These are phyloP conservation scores for Tachyglossus aculeatus DNA, from an alignment of 2,797 vertebrate species.

Conservation along the genomic window DNA sequence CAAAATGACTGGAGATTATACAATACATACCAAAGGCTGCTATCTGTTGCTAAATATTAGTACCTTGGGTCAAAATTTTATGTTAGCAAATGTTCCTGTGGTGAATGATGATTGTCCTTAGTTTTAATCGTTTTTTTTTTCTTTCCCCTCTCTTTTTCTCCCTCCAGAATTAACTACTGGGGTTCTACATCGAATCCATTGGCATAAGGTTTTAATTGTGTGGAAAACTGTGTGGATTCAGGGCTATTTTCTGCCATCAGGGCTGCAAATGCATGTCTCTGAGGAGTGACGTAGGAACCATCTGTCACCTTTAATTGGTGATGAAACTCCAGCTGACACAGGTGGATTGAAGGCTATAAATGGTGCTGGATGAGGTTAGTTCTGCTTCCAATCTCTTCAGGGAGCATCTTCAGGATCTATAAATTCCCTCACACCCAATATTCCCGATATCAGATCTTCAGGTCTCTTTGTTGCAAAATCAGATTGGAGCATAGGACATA, in stretches of 20 bases:
- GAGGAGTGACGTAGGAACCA: not conserved
- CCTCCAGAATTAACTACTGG: conserved; percentile 28
- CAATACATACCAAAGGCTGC: not conserved
- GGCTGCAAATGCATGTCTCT: not conserved
- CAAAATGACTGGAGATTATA: conserved; percentile 14
- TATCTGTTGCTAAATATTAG: not conserved
- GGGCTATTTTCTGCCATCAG: not conserved
- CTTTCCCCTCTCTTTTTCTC: conserved; percentile 1
- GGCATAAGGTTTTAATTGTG: conserved; percentile 34
- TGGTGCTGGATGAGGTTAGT: not conserved
- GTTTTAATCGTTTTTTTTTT: conserved; percentile 33
- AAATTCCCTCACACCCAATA: not conserved
- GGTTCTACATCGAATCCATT: conserved; percentile 7
- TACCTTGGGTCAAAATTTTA: conserved; percentile 25
- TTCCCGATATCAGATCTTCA: not conserved
- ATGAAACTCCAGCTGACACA: not conserved
- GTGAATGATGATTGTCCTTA: conserved; percentile 35
- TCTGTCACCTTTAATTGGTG: not conserved
- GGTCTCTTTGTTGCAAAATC: not conserved
- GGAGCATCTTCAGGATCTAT: conserved; percentile 1
- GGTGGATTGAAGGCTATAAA: not conserved
- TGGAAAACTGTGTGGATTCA: conserved; percentile 21
- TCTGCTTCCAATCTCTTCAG: not conserved
- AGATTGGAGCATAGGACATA: too few relatives aligned
- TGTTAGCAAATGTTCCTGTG: conserved; percentile 22